These are phyloP conservation scores for Barypeithes pellucidus DNA, from an alignment of 2,888 invertebrate genomes.

Conservation along the genomic window DNA sequence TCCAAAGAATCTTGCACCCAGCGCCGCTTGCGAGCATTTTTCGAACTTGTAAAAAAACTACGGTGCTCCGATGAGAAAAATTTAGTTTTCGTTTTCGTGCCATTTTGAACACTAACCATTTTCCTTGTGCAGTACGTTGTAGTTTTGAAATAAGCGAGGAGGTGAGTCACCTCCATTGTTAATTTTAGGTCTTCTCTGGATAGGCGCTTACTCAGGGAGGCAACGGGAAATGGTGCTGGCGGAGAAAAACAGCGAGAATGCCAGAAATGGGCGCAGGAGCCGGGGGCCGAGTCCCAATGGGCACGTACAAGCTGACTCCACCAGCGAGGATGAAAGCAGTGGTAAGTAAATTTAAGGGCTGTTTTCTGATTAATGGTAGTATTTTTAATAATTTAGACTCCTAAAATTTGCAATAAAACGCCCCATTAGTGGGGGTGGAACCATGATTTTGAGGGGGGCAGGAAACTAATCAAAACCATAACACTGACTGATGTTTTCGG, in stretches of 20 bases:
- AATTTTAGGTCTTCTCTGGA: slow-evolving; percentile 21
- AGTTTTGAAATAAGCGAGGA: slow-evolving; percentile 20
- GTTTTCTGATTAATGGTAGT: background rate
- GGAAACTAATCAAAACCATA: background rate
- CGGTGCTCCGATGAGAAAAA: slow-evolving; percentile 63
- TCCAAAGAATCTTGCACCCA: slow-evolving; percentile 8
- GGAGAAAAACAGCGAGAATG: slow-evolving; percentile 87
- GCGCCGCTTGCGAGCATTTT: slow-evolving; percentile 42
- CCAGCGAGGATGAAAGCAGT: slow-evolving; percentile 88
- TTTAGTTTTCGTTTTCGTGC: slow-evolving; percentile 54
- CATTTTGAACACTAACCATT: slow-evolving; percentile 44
- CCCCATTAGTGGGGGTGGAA: too few species aligned
- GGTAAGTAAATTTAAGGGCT: slow-evolving; percentile 60
- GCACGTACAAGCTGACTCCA: slow-evolving; percentile 86
- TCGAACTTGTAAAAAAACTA: slow-evolving; percentile 61
- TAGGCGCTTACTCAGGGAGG: background rate
- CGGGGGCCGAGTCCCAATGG: slow-evolving; percentile 93
- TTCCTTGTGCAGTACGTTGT: slow-evolving; percentile 31
- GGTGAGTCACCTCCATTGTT: slow-evolving; percentile 38
- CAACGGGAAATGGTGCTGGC: slow-evolving; percentile 84
- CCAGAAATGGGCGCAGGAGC: slow-evolving; percentile 90
- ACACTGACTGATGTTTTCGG: background rate
- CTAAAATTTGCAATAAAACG: background rate
- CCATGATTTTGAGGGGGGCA: too few species aligned
- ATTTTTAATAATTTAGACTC: background rate